Evolutionary conservation across 2,888 invertebrate genomes (phyloP).

Genomic region (Cremastinae sp.): DNA sequence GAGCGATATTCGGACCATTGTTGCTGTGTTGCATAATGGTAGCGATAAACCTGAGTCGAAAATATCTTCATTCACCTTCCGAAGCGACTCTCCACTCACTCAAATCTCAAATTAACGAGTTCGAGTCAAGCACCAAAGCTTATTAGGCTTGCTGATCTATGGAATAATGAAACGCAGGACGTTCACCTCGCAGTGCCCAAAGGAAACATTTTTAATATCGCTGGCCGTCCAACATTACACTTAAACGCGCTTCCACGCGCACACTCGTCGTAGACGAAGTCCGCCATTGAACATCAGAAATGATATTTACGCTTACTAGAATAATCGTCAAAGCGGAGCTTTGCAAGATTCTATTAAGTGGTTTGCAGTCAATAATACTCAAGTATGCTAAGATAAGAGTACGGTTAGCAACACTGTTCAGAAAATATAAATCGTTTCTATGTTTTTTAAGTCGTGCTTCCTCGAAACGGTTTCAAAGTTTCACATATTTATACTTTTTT

Average conservation of each 20-base stretch:
- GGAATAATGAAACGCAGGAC: constrained; percentile 13
- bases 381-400: constrained; percentile 3
- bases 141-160: constrained; percentile 39
- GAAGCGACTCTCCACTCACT: constrained; percentile 81
- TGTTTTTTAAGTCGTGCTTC: no score
- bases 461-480: no score
- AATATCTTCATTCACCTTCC: constrained; percentile 81
- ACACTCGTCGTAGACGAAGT: constrained; percentile 31
- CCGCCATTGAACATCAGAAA: constrained; percentile 45
- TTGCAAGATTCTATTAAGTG: constrained; percentile 45
- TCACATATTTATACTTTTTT: background rate
- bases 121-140: constrained; percentile 55
- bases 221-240: constrained; percentile 42
- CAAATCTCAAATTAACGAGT: constrained; percentile 69
- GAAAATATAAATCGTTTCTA: no score
- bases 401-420: no score
- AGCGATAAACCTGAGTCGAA: constrained; percentile 87
- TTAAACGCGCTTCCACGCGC: constrained; percentile 47
- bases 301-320: constrained; percentile 66
- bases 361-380: constrained; percentile 34
- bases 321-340: constrained; percentile 42
- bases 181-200: constrained; percentile 14
- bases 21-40: constrained; percentile 97
- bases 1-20: constrained; percentile 97
- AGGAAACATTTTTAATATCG: background rate